phyloP scores from a whole-genome alignment of 2,888 invertebrate genomes.

The Ophion obscuratus region DNA sequence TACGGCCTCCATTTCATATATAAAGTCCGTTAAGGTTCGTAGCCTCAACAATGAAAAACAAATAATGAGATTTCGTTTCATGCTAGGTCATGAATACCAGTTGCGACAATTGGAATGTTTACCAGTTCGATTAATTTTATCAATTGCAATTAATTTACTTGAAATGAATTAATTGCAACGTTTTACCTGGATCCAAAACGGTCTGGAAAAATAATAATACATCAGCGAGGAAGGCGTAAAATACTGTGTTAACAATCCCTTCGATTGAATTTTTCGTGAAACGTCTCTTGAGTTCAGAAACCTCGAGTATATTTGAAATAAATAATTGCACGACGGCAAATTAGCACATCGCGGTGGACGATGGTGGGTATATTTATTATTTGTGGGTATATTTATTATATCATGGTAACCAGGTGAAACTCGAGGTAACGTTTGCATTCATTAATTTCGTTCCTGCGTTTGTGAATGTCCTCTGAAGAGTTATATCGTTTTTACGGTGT shows the following conservation, averaged over 20 bases:
- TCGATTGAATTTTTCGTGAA: not conserved
- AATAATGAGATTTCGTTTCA: too few species aligned
- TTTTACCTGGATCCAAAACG: too few species aligned
- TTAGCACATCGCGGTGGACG: conserved; percentile 24
- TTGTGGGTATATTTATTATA: conserved; percentile 16
- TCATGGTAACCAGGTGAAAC: conserved; percentile 57
- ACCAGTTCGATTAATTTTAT: too few species aligned
- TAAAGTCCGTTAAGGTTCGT: not conserved
- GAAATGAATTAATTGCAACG: too few species aligned
- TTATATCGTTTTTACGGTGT: not conserved
- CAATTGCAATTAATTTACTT: too few species aligned
- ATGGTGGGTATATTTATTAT: not conserved
- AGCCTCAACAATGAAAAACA: not conserved
- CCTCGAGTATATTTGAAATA: not conserved
- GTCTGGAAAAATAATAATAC: not conserved
- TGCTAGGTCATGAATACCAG: too few species aligned
- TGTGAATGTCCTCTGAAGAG: not conserved
- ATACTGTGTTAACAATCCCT: not conserved
- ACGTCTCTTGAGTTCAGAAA: not conserved
- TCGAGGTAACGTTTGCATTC: conserved; percentile 43
- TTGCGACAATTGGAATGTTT: too few species aligned
- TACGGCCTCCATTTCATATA: not conserved
- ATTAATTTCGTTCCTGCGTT: conserved; percentile 40
- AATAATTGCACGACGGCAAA: conserved; percentile 54
- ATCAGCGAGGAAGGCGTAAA: not conserved